Evolutionary conservation across 2,113 vertebrate species (phyloP), one percentile per base, ranked within the genome.

Genomic region (Cynocephalus volans): DNA sequence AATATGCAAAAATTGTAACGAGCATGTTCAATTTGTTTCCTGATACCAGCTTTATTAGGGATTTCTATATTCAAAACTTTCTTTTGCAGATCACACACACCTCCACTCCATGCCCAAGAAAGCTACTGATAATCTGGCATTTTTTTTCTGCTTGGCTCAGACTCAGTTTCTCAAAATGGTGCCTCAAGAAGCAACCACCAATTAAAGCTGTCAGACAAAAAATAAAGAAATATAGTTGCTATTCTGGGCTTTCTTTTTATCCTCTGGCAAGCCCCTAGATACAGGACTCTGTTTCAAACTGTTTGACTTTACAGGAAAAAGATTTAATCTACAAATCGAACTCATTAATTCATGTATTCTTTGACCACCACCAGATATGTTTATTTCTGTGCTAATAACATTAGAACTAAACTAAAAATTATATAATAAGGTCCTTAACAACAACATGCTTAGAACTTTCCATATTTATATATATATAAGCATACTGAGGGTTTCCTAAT

Each of bases 251-350:
- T 83, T 70, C 13, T 94, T 36, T 94, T 85, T 64, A 65, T 76
- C 17, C 33, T 92, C 17, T 94, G 50, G 41, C 2, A 54, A 33
- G 23, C 6, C 50, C 12, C 56, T 91, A 76, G n/a, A 84, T 84
- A 69, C 19, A 93, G 45, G 75, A 70, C 33, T 91, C 45, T 67
- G 2, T 85, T 90, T 90, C 56, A 77, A 93, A 97, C 17, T 73
- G 14, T 77, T 83, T 41, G 9, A 7, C 17, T 93, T 83, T 67
- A 15, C 19, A 96, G 41, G 17, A 73, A 82, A 92, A 31, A 4
- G 11, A 48, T 62, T 75, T 67, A 88, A 83, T 8, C 0, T 67
- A 84, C 56, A 83, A 31, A 93, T 15, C 79, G 6, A 81, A 82
- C 1, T 62, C 52, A 70, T 1, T 48, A 82, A 77, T 90, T 62